Base-by-base conservation (phyloP, 2,113 vertebrate genomes). In the crab-eating macaque (Macaca fascicularis) region DNA sequence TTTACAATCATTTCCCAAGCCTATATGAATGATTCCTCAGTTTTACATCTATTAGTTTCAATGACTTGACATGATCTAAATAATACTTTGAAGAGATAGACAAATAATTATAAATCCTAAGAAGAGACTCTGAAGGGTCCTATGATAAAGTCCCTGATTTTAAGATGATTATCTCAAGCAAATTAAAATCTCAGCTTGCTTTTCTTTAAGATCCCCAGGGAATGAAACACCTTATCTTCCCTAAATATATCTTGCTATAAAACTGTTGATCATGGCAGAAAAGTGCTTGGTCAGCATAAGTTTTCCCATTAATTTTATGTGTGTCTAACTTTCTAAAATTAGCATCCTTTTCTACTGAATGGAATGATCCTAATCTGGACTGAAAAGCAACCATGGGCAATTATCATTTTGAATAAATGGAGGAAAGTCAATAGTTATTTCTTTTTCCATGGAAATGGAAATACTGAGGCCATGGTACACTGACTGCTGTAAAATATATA, bases 281-380 rank as follows among this genome's bases (percentile, higher is more conserved):
- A 96, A 95, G 40, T 61, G 76, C 69, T 61, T 20, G 45, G 50
- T 96, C 83, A 95, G 96, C 74, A 87, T 43, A 89, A 83, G 30
- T 83, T 93, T 95, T 95, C 14, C 17, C 40, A 84, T 93, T 61
- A 92, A 81, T 67, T 96, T 96, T 82, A 94, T 43, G 69, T 94
- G 93, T 92, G 40, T 75, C 59, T 93, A 92, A 88, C 59, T 93
- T 93, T 67, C 86, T 92, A 94, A 87, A 83, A 64, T 97, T 94
- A 93, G 43, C 81, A 23, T 38, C 40, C 40, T 57, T 89, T 80
- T 82, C 50, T 40, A 87, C 19, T 50, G 8, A 90, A 52, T 64
- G 38, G 43, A 50, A 38, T 91, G 88, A 97, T 95, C n/a, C 78
- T 86, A 79, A 93, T 96, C 78, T 89, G 64, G 40, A 40, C 30